phyloP scores from a whole-genome alignment of 2,113 vertebrate genomes.

The Aegypius monachus region DNA sequence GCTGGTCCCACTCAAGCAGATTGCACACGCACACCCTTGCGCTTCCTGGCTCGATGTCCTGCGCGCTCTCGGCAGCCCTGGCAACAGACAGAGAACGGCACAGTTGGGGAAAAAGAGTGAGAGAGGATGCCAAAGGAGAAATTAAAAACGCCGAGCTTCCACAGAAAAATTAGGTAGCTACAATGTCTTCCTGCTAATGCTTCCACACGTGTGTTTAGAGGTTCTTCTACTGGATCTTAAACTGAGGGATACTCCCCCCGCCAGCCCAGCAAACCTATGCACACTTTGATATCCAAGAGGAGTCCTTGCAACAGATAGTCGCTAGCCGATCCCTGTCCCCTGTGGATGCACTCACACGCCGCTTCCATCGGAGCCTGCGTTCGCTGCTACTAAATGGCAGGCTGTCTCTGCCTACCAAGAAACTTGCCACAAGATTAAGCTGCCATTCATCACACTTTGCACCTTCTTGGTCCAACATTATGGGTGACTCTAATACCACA shows the following conservation, averaged over 20 bases:
- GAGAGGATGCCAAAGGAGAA: background rate
- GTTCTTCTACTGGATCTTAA: background rate
- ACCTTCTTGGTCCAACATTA: background rate
- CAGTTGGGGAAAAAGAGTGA: background rate
- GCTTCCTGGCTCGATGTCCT: background rate
- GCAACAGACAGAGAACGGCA: background rate
- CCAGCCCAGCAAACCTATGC: background rate
- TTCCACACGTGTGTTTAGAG: background rate
- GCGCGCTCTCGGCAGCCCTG: background rate
- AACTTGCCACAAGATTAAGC: background rate
- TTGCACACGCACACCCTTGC: accelerated
- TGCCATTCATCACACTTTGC: background rate
- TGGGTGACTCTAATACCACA: background rate
- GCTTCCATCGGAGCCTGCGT: background rate
- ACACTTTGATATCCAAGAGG: background rate
- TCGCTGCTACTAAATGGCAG: background rate
- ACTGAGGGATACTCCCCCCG: background rate
- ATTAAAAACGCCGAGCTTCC: background rate
- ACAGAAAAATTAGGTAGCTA: background rate
- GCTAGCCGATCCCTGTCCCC: background rate
- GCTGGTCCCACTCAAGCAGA: background rate
- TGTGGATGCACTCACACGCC: background rate
- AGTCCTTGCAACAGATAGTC: background rate
- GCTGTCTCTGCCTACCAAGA: background rate
- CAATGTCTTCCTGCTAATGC: background rate